These are phyloP conservation scores for Agrenia bidenticulata DNA, from an alignment of 2,888 invertebrate species.

Conservation along the genomic window DNA sequence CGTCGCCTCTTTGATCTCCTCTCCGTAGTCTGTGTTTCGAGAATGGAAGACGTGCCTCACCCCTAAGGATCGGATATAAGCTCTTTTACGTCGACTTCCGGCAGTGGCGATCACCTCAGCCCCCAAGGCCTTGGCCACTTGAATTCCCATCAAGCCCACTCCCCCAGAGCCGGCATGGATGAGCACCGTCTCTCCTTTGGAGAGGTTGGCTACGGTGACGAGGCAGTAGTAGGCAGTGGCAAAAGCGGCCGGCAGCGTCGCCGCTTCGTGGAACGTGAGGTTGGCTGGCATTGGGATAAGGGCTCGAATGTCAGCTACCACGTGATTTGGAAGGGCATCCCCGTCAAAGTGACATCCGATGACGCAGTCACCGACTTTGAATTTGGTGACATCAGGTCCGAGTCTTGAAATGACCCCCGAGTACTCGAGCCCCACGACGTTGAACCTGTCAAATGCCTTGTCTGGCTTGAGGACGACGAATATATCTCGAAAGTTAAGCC, in stretches of 20 bases:
- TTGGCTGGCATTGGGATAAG: slow-evolving; percentile 20
- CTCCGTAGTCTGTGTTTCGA: slow-evolving; percentile 17
- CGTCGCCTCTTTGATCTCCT: slow-evolving; percentile 22
- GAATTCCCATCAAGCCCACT: slow-evolving; percentile 36
- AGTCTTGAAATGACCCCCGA: slow-evolving; percentile 26
- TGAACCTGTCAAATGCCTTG: slow-evolving; percentile 14
- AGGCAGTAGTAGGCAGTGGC: slow-evolving; percentile 27
- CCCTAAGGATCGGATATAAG: slow-evolving; percentile 28
- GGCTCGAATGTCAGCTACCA: not conserved
- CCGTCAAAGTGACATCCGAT: slow-evolving; percentile 9
- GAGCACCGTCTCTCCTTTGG: slow-evolving; percentile 26
- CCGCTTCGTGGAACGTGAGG: slow-evolving; percentile 22
- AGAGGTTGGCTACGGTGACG: slow-evolving; percentile 25
- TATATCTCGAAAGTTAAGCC: slow-evolving; percentile 26
- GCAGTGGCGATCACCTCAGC: slow-evolving; percentile 34
- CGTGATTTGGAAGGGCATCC: slow-evolving; percentile 19
- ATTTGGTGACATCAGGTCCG: not conserved
- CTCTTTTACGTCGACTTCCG: slow-evolving; percentile 31
- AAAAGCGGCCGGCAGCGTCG: slow-evolving; percentile 31
- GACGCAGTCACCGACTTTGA: slow-evolving; percentile 30
- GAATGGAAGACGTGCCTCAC: slow-evolving; percentile 35
- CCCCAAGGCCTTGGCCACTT: slow-evolving; percentile 26
- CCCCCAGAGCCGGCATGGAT: slow-evolving; percentile 39
- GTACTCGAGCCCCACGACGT: slow-evolving; percentile 26
- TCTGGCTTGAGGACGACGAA: slow-evolving; percentile 25